These are phyloP conservation scores for Heteromurus nitidus DNA, from an alignment of 2,888 invertebrate genomes.

Conservation along the genomic window DNA sequence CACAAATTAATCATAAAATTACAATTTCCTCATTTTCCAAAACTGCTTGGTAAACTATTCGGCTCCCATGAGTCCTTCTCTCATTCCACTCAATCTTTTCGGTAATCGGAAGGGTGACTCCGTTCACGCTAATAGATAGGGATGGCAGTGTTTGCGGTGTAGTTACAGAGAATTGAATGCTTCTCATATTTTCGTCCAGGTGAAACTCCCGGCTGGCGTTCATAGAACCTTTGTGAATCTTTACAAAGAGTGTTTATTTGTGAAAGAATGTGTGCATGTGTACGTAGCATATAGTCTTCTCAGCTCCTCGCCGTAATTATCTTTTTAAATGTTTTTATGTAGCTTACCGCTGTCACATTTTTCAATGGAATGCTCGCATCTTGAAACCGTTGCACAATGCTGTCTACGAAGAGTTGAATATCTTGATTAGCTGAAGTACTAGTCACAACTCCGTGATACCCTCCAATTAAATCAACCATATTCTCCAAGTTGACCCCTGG, in stretches of 20 bases:
- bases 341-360: background rate
- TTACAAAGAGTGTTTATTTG: background rate
- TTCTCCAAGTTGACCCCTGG: background rate
- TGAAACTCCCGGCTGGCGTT: background rate
- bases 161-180: background rate
- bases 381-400: background rate
- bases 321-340: background rate
- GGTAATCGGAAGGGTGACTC: background rate
- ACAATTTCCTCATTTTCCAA: background rate
- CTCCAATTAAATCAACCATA: background rate
- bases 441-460: background rate
- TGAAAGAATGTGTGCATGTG: background rate
- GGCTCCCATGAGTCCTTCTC: background rate
- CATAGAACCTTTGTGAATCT: background rate
- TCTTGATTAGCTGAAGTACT: background rate
- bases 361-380: background rate
- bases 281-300: background rate
- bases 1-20: background rate
- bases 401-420: background rate
- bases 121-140: background rate
- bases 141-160: background rate
- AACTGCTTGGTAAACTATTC: background rate
- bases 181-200: background rate
- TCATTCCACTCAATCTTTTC: background rate
- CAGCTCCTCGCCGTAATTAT: background rate